Percentiles rank a stretch among this genome's conserved stretches.
Evolutionary conservation across 2,113 vertebrate species (phyloP).

Genomic region (Cephalopholis sonnerati): DNA sequence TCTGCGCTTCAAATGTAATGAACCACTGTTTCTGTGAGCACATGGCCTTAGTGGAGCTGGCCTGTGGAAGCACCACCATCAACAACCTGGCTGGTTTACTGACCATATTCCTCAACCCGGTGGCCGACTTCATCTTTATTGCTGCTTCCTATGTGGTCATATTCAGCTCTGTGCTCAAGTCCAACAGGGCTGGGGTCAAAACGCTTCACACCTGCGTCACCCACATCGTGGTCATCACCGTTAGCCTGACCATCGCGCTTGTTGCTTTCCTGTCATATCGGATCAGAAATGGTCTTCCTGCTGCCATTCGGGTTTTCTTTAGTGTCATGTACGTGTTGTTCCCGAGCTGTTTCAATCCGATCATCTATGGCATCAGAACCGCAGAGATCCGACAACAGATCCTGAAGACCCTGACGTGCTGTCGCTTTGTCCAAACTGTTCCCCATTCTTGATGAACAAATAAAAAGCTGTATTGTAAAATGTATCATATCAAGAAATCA

Average conservation of each 20-base stretch:
- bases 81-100: slow-evolving; percentile 43
- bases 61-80: slow-evolving; percentile 45
- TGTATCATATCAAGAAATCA: no score
- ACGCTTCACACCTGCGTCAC: slow-evolving; percentile 58
- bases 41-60: slow-evolving; percentile 64
- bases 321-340: slow-evolving; percentile 53
- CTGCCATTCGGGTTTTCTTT: slow-evolving; percentile 1
- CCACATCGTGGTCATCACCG: slow-evolving; percentile 39
- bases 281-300: slow-evolving; percentile 28
- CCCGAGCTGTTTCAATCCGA: slow-evolving; percentile 48
- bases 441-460: neutral
- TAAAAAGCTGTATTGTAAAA: no score
- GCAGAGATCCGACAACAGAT: slow-evolving; percentile 45
- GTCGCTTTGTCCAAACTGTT: neutral
- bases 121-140: slow-evolving; percentile 45
- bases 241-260: slow-evolving; percentile 22
- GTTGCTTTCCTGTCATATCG: slow-evolving; percentile 46
- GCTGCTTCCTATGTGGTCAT: slow-evolving; percentile 34
- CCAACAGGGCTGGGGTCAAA: neutral
- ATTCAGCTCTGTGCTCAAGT: slow-evolving; percentile 39
- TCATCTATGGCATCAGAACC: slow-evolving; percentile 43
- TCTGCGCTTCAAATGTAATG: slow-evolving; percentile 24
- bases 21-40: slow-evolving; percentile 68
- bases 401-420: neutral
- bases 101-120: neutral